A percentile compares a stretch with the other conserved stretches of the same genome.
These are phyloP conservation scores for Cepphus grylle DNA, from an alignment of 2,113 vertebrate genomes.

Conservation along the genomic window DNA sequence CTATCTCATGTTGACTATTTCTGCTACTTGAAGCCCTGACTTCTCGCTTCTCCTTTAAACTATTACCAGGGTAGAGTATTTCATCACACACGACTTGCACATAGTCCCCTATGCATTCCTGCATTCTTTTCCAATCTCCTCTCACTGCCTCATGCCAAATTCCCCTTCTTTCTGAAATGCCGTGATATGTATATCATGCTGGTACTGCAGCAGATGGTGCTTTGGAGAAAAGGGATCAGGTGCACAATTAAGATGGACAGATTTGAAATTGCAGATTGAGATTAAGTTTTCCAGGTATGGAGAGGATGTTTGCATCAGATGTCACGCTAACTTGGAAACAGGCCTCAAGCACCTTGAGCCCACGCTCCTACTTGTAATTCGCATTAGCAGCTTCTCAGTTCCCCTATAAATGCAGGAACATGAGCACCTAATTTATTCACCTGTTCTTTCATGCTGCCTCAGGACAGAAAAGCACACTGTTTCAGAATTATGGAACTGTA, in stretches of 20 bases:
- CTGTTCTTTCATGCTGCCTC: background rate
- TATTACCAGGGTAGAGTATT: background rate
- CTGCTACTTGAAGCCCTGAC: background rate
- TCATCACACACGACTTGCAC: background rate
- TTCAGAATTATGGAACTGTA: background rate
- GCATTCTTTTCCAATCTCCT: background rate
- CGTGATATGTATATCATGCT: background rate
- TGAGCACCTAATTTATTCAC: background rate
- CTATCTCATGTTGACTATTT: background rate
- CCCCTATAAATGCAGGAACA: background rate
- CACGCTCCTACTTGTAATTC: background rate
- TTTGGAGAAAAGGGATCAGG: background rate
- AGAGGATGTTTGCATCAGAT: background rate
- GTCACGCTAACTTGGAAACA: background rate
- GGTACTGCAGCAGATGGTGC: background rate
- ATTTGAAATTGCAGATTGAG: background rate
- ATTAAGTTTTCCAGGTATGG: background rate
- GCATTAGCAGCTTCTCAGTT: background rate
- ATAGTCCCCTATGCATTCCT: background rate
- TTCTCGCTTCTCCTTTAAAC: background rate
- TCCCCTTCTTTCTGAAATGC: background rate
- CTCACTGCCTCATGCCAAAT: background rate
- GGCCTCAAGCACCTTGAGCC: background rate
- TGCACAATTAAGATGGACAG: background rate
- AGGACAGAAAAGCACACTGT: background rate